Base-by-base conservation (phyloP, 2,888 invertebrate species). In the Gisinianus flammeolus region DNA sequence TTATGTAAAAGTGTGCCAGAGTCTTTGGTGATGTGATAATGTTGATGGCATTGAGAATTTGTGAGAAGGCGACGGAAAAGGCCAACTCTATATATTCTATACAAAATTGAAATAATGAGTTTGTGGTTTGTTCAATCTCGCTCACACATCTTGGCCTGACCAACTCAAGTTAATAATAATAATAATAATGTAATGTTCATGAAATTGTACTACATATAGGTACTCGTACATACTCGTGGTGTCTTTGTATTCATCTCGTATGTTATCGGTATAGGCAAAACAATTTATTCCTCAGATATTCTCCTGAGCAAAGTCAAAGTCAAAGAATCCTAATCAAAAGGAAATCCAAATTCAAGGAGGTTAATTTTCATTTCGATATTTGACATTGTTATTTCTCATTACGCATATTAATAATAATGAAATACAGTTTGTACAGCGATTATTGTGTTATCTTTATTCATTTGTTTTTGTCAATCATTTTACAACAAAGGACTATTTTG, bases 81-180 rank as follows among this genome's bases (percentile, higher is more conserved):
- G 70, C 70, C 70, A 70, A 44, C 19, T 44, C 44, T 16, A 44
- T n/a, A n/a, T n/a, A 4, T 44, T 54, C 70, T 54, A 70, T 54
- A 54, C 70, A 52, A 70, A 70, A 70, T 54, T 28, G 16, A 52
- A 54, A 70, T 54, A 35, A 68, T 68, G 33, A 44, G n/a, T 2
- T 68, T 68, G 4, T 56, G 56, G 35, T 52, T 70, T 54, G 70
- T 54, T 70, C 54, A 70, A 70, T 70, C 70, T 70, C 54, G 69
- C 28, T 52, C 70, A 54, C 44, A 70, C 31, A 24, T 16, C 44
- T 44, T 6, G 44, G 44, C 44, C 44, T 44, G 44, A 44, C 44
- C 44, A 44, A 44, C 44, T 44, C 44, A 44, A 44, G 35, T 8
- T 35, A 35, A 35, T 35, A 12, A 12, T 35, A 35, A 44, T 44